A percentile compares a stretch with the other conserved stretches of the same genome.
phyloP scores from a whole-genome alignment of 2,797 vertebrate species.

The Pseudochromis fuscus region DNA sequence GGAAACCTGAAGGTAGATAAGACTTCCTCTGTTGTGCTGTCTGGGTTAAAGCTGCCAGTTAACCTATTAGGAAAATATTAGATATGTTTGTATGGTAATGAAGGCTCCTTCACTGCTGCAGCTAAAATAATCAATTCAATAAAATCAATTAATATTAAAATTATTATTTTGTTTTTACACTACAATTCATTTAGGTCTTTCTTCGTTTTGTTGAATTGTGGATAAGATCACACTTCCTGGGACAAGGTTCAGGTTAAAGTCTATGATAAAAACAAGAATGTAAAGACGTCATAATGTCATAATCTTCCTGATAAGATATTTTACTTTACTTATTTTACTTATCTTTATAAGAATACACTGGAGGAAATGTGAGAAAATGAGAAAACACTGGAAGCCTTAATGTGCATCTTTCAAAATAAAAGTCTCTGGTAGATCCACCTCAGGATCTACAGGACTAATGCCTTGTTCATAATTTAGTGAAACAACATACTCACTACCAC shows the following conservation, averaged over 20 bases:
- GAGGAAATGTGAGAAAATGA: neutral
- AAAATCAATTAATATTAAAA: neutral
- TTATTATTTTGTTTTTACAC: neutral
- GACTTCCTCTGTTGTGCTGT: no score
- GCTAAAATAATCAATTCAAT: no score
- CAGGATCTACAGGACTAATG: neutral
- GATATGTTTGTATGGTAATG: no score
- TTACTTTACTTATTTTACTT: neutral
- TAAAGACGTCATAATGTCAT: neutral
- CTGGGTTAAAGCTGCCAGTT: no score
- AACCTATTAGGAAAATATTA: no score
- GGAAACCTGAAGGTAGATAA: conserved; percentile 96
- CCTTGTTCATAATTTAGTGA: neutral
- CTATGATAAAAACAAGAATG: neutral
- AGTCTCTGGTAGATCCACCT: neutral
- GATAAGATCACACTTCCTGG: neutral
- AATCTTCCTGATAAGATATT: neutral
- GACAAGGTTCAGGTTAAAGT: neutral
- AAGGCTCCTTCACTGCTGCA: no score
- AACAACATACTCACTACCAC: neutral
- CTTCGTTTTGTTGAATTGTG: neutral
- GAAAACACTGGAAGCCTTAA: neutral
- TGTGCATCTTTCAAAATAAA: conserved; percentile 17
- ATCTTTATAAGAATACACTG: neutral
- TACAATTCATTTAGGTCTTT: neutral